These are phyloP conservation scores for Peromyscus polionotus DNA, from an alignment of 2,113 vertebrate genomes.

Conservation along the genomic window DNA sequence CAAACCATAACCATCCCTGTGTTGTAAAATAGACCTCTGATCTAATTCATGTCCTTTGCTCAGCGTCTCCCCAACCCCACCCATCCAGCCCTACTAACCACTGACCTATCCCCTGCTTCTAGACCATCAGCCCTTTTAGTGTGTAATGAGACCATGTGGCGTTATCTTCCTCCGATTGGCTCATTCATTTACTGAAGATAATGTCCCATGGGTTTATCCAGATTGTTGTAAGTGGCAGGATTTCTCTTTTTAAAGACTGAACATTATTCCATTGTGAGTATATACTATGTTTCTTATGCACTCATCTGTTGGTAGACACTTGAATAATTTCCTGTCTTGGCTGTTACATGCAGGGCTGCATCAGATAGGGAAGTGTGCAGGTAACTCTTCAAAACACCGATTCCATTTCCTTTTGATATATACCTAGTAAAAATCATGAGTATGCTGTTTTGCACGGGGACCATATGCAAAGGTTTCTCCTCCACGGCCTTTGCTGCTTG, in stretches of 20 bases:
- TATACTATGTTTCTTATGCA: not conserved
- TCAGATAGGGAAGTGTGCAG: too few species aligned
- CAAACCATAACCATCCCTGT: not conserved
- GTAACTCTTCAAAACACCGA: not conserved
- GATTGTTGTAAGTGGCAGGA: not conserved
- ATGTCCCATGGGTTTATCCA: not conserved
- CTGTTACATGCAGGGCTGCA: not conserved
- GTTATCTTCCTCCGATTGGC: not conserved
- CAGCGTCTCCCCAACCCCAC: not conserved
- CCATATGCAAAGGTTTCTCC: not conserved
- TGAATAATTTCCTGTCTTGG: not conserved
- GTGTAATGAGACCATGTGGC: not conserved
- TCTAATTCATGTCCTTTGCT: not conserved
- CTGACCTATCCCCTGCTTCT: not conserved
- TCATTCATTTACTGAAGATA: not conserved
- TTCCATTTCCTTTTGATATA: not conserved
- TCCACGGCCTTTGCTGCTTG: not conserved
- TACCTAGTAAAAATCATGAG: too few species aligned
- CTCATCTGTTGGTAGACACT: not conserved
- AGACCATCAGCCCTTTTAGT: not conserved
- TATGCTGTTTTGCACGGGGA: not conserved
- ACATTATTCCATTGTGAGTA: not conserved
- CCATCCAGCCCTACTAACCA: not conserved
- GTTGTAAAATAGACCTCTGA: not conserved
- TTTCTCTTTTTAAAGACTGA: not conserved